Conservation (phyloP, 2,888 invertebrate species). For the Euzophera pinguis region DNA sequence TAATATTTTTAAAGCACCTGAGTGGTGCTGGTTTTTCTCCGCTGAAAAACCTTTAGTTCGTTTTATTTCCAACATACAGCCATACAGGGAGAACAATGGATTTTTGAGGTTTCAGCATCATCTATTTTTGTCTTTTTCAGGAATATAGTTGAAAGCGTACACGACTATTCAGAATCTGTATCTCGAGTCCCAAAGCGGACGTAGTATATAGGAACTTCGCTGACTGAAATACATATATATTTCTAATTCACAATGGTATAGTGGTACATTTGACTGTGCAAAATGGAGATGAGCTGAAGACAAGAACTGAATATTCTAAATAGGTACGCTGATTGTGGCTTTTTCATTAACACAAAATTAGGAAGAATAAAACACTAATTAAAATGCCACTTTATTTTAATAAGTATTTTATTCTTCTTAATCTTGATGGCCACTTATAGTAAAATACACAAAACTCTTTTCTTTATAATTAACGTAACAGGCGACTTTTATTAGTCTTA, state of each 20-base stretch:
- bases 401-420: too few relatives aligned
- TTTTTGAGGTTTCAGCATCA: conserved; percentile 2
- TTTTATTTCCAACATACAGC: conserved; percentile 4
- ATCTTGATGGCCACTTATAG: too few relatives aligned
- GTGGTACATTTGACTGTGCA: too few relatives aligned
- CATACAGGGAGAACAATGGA: conserved; percentile 1
- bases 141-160: conserved; percentile 9
- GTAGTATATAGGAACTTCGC: not conserved
- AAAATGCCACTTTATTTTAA: too few relatives aligned
- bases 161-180: not conserved
- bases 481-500: too few relatives aligned
- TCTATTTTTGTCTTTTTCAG: conserved; percentile 8
- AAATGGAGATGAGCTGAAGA: too few relatives aligned
- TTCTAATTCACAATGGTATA: not conserved
- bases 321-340: too few relatives aligned
- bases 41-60: conserved; percentile 2
- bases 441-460: too few relatives aligned
- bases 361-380: too few relatives aligned
- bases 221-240: not conserved
- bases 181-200: not conserved
- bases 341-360: too few relatives aligned
- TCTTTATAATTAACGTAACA: too few relatives aligned
- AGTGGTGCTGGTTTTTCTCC: not conserved
- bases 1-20: conserved; percentile 3
- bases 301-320: too few relatives aligned